Percentiles rank a stretch among this genome's conserved stretches.
These are phyloP conservation scores for Isoperla grammatica DNA, from an alignment of 2,888 invertebrate species.

Conservation along the genomic window DNA sequence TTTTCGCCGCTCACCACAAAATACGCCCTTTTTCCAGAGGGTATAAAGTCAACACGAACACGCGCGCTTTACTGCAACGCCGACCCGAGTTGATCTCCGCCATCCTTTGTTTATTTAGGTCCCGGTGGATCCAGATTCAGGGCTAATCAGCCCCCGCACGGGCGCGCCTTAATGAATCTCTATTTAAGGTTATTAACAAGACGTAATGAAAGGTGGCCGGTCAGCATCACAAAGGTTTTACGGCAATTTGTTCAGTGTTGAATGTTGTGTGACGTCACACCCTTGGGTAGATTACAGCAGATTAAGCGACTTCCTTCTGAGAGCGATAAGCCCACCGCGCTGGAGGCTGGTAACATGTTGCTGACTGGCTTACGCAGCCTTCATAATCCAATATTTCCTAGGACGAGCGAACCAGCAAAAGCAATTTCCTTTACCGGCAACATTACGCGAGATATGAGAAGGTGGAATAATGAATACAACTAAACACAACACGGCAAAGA, in stretches of 20 bases:
- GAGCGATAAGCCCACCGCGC: conserved; percentile 8
- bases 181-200: conserved; percentile 15
- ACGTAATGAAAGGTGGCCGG: conserved; percentile 12
- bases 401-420: conserved; percentile 9
- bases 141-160: background rate
- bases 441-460: background rate
- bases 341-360: background rate
- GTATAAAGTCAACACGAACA: too few species aligned
- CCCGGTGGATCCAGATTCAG: background rate
- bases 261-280: conserved; percentile 11
- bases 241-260: conserved; percentile 4
- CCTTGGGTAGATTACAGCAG: conserved; percentile 11
- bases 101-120: too few species aligned
- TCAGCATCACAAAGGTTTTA: conserved; percentile 6
- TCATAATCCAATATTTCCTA: conserved; percentile 13
- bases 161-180: conserved; percentile 8
- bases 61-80: too few species aligned
- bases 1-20: too few species aligned
- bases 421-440: conserved; percentile 1
- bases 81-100: too few species aligned
- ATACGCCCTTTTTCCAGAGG: too few species aligned
- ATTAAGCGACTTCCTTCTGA: conserved; percentile 15
- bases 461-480: background rate
- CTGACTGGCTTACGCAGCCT: background rate
- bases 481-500: background rate